Percentiles rank a stretch among this genome's conserved stretches.
phyloP scores from a whole-genome alignment of 1,140 invertebrate genomes.

The Dreissena rostriformis region DNA sequence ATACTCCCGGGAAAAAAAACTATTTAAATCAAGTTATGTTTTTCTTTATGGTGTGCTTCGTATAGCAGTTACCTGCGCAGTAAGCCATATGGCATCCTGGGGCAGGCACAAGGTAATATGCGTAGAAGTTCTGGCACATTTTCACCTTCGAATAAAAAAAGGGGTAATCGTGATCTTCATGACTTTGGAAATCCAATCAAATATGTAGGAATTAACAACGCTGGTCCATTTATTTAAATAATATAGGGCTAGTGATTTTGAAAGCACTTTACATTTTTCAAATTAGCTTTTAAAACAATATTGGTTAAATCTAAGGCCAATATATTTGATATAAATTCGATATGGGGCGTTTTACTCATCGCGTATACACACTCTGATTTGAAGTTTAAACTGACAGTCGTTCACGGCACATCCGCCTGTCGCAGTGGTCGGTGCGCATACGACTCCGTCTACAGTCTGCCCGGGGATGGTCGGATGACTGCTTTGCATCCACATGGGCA shows the following conservation, averaged over 20 bases:
- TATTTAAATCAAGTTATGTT: too few relatives aligned
- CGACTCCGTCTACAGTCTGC: slow-evolving; percentile 46
- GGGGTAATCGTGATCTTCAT: not conserved
- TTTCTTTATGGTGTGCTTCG: too few relatives aligned
- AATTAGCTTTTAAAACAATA: not conserved
- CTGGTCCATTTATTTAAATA: not conserved
- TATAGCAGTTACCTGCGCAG: slow-evolving; percentile 68
- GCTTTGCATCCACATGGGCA: slow-evolving; percentile 56
- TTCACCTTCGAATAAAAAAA: slow-evolving; percentile 43
- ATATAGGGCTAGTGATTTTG: not conserved
- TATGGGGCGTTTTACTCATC: not conserved
- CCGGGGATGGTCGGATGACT: slow-evolving; percentile 64
- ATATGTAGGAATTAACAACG: not conserved
- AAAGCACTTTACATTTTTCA: not conserved
- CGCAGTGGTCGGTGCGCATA: too few relatives aligned
- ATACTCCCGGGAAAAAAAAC: too few relatives aligned
- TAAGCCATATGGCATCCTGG: slow-evolving; percentile 72
- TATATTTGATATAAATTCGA: too few relatives aligned
- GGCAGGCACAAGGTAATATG: slow-evolving; percentile 72
- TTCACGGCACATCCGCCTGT: not conserved
- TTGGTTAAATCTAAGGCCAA: too few relatives aligned
- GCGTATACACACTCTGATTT: not conserved
- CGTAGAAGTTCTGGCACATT: slow-evolving; percentile 69
- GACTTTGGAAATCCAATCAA: not conserved
- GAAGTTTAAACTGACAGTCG: not conserved